A percentile compares a stretch with the other conserved stretches of the same genome.
These are phyloP conservation scores for Alca torda DNA, from an alignment of 2,797 vertebrate species.

Conservation along the genomic window DNA sequence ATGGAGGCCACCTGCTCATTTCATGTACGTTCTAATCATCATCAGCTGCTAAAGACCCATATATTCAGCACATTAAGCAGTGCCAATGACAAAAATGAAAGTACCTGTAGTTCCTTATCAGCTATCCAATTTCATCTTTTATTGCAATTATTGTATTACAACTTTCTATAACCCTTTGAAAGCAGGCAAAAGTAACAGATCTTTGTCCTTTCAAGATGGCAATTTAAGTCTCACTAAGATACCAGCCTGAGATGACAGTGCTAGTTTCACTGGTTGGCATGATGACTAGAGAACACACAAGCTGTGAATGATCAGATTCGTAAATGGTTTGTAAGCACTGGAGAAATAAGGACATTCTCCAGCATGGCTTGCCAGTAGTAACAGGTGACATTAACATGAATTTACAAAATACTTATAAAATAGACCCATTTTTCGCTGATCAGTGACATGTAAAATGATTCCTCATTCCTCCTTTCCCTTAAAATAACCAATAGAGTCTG, in stretches of 20 bases:
- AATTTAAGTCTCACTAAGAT: not conserved
- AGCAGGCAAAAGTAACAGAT: not conserved
- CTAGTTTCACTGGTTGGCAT: not conserved
- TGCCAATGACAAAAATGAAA: not conserved
- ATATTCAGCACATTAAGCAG: not conserved
- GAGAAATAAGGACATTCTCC: conserved; percentile 2
- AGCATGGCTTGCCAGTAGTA: not conserved
- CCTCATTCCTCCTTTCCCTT: not conserved
- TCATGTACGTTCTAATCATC: not conserved
- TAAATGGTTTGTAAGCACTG: not conserved
- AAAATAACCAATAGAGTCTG: not conserved
- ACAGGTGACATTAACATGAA: not conserved
- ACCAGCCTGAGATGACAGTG: not conserved
- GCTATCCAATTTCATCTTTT: not conserved
- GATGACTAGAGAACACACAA: not conserved
- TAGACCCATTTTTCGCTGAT: not conserved
- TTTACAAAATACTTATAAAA: not conserved
- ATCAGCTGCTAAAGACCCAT: not conserved
- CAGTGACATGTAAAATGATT: not conserved
- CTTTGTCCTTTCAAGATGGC: not conserved
- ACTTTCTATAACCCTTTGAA: not conserved
- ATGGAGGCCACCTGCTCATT: conserved; percentile 34
- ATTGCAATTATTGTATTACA: not conserved
- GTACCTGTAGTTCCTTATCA: not conserved
- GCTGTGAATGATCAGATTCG: not conserved